Base-by-base conservation (phyloP, 1,140 invertebrate species). In the Neoseiulus cucumeris region DNA sequence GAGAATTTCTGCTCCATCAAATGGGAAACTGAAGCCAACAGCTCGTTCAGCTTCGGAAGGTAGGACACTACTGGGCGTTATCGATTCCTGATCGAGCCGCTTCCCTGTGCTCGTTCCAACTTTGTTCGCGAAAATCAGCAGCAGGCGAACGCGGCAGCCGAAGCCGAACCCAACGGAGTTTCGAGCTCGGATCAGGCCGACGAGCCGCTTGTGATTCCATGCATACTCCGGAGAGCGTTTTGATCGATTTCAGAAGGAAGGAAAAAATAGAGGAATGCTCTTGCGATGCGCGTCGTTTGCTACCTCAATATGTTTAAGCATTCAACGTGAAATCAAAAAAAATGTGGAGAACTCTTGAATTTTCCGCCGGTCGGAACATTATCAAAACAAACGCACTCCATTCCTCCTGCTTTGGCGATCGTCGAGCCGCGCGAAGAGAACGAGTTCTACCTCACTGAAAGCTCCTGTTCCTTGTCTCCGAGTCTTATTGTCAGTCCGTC, bases 1-100 rank as follows among this genome's bases (percentile, higher is more conserved):
- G 80, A 84, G 67, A 91, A 90, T 72, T 91, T 91, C 72, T 91
- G 88, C 70, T 85, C 87, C 1, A 86, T 91, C 45, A 71, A 71
- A 66, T 71, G 70, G 70, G 70, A 70, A 45, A 69, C 70, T n/a
- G 70, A 71, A 28, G 66, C 65, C 14, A 33, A 25, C 22, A 18
- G 6, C 25, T 59, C 51, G 51, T 59, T 59, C 22, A 59, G 51
- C 22, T 59, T 59, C 22, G 51, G 51, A 25, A 59, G 51, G 51
- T 59, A 17, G 18, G 45, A 20, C 25, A 25, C 33, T 17, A 9
- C 22, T 12, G 51, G 17, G 14, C 22, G 33, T 4, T 59, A 33
- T 59, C 22, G 51, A 29, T 29, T 59, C 14, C 17, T 29, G 2
- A 59, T 47, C 14, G 5, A 47, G 18, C 0, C 5, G 14, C 12